Base-by-base conservation (phyloP, 2,113 vertebrate species). In the Mellivora capensis region DNA sequence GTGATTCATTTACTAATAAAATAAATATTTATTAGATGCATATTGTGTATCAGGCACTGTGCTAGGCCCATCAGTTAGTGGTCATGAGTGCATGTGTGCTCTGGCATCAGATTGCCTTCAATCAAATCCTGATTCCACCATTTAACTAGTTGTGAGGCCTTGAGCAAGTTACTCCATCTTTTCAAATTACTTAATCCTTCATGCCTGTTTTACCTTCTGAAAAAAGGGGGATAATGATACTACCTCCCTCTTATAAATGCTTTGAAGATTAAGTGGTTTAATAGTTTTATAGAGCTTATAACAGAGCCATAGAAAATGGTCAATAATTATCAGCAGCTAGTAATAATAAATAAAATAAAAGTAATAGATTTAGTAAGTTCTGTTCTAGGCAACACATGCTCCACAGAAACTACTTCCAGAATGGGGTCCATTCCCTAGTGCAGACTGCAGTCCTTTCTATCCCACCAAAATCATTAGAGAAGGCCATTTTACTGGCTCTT, bases 311-410 rank as follows among this genome's bases (percentile, higher is more conserved):
- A 83, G 39, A 67, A 93, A 89, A 61, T 31, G n/a, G 34, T 57
- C 61, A 91, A 42, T 83, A 52, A 96, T 49, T 61, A 29, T 79
- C 79, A 86, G 10, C 39, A 61, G 1, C 72, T 93, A 82, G 77
- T 81, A 77, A 85, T 61, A 61, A 67, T 59, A 80, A 92, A 83
- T 87, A 93, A 88, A 89, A 82, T 29, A 90, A 94, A 97, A 96
- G 62, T 64, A 47, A 69, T 82, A 90, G 88, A 79, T 89, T 83
- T 94, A 44, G 13, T 79, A 52, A 77, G 37, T 67, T 39, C 12
- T 85, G 2, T 57, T 84, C 54, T 39, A 87, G 69, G 64, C 5
- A 95, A 85, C 17, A 90, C 90, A 81, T 69, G 4, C 18, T 72
- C n/a, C 92, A 9, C 12, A 92, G 67, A 72, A 71, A 89, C 31